A percentile compares a stretch with the other conserved stretches of the same genome.
Evolutionary conservation across 2,113 vertebrate genomes (phyloP).

Genomic region (Pluvianellus socialis): DNA sequence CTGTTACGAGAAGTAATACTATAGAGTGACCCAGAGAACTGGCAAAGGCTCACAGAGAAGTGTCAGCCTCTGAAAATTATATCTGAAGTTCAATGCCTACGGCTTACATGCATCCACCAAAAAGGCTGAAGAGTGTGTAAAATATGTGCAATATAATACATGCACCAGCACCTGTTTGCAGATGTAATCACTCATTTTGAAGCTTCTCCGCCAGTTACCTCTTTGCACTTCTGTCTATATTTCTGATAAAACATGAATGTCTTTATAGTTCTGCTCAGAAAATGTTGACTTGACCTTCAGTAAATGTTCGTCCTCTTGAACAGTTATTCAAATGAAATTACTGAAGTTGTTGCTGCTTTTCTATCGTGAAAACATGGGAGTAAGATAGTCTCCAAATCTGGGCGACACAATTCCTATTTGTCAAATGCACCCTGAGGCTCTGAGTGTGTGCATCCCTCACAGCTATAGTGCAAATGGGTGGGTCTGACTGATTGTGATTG

Average conservation of each 20-base stretch:
- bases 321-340: neutral
- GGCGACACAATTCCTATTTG: neutral
- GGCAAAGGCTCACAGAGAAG: neutral
- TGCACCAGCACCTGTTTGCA: neutral
- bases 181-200: neutral
- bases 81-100: neutral
- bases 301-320: neutral
- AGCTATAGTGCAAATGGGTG: conserved; percentile 17
- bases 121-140: neutral
- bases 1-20: neutral
- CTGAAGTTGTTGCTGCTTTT: neutral
- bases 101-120: neutral
- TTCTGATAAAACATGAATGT: neutral
- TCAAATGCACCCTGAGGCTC: neutral
- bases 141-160: neutral
- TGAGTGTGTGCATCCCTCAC: neutral
- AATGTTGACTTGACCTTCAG: neutral
- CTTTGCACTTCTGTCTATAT: neutral
- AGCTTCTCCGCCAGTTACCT: neutral
- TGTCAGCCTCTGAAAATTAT: neutral
- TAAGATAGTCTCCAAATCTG: neutral
- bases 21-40: neutral
- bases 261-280: neutral
- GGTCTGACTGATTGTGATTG: conserved; percentile 43
- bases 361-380: neutral